Evolutionary conservation across 2,888 invertebrate genomes (phyloP).

Genomic region (Petrophora chlorosata): DNA sequence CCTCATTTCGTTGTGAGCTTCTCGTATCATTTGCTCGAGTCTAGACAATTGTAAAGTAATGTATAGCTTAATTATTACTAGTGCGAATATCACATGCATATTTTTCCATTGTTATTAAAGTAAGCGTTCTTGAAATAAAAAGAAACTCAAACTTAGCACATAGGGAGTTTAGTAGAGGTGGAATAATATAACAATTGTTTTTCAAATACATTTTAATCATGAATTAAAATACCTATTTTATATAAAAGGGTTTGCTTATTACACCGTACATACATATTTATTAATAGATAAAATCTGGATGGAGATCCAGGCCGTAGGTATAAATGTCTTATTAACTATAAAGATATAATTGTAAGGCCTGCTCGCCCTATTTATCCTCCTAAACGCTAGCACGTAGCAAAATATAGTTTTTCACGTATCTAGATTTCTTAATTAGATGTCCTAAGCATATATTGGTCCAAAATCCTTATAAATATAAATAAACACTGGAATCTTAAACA

Average conservation of each 20-base stretch:
- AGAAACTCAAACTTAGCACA: slow-evolving; percentile 28
- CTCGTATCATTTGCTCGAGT: slow-evolving; percentile 74
- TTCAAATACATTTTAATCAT: slow-evolving; percentile 35
- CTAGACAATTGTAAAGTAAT: slow-evolving; percentile 56
- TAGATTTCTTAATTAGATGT: slow-evolving; percentile 12
- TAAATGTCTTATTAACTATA: slow-evolving; percentile 9
- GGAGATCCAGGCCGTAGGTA: not conserved
- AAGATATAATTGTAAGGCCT: slow-evolving; percentile 12
- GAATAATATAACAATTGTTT: slow-evolving; percentile 31
- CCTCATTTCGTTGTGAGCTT: slow-evolving; percentile 11
- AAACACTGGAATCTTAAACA: slow-evolving; percentile 5
- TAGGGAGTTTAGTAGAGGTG: slow-evolving; percentile 19
- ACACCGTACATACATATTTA: slow-evolving; percentile 30
- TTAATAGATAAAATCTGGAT: slow-evolving; percentile 21
- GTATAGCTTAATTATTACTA: slow-evolving; percentile 58
- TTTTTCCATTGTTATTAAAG: slow-evolving; percentile 69
- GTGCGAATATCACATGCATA: slow-evolving; percentile 67
- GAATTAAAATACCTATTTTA: slow-evolving; percentile 31
- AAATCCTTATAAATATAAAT: slow-evolving; percentile 19
- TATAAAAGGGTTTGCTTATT: slow-evolving; percentile 35
- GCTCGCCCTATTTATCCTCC: slow-evolving; percentile 6
- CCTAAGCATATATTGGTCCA: slow-evolving; percentile 23
- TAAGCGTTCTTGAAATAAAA: slow-evolving; percentile 31
- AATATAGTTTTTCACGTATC: slow-evolving; percentile 18
- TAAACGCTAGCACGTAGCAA: slow-evolving; percentile 5